phyloP scores from a whole-genome alignment of 1,140 invertebrate genomes.

The Apis dorsata region DNA sequence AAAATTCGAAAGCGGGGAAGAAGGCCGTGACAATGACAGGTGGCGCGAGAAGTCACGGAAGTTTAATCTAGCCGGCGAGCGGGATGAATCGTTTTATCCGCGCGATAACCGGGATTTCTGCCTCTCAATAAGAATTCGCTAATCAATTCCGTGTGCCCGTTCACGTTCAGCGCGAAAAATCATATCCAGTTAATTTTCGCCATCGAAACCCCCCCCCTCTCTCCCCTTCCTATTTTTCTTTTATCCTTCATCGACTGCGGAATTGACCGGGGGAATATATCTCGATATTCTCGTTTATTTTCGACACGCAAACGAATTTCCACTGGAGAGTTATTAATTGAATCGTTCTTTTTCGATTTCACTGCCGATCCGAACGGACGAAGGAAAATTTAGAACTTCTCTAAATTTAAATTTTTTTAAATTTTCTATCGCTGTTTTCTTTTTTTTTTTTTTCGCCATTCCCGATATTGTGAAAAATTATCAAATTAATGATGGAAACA shows the following conservation, averaged over 20 bases:
- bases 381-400: too few relatives aligned
- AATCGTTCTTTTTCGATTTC: too few relatives aligned
- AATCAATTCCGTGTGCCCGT: constrained; percentile 2
- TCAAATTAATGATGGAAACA: too few relatives aligned
- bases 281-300: background rate
- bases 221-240: background rate
- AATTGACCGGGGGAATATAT: background rate
- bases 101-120: constrained; percentile 10
- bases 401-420: too few relatives aligned
- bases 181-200: constrained; percentile 21
- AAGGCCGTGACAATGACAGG: background rate
- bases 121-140: constrained; percentile 45
- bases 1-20: too few relatives aligned
- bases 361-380: too few relatives aligned
- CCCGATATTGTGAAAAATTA: too few relatives aligned
- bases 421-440: too few relatives aligned
- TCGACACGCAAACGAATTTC: background rate
- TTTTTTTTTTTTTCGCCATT: too few relatives aligned
- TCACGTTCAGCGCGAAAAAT: constrained; percentile 11
- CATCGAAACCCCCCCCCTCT: background rate
- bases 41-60: constrained; percentile 26
- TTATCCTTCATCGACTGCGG: background rate
- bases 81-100: constrained; percentile 51
- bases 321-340: too few relatives aligned
- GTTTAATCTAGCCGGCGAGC: constrained; percentile 33